A percentile compares a stretch with the other conserved stretches of the same genome.
phyloP scores from a whole-genome alignment of 1,140 invertebrate species.

The Helicoverpa zea region DNA sequence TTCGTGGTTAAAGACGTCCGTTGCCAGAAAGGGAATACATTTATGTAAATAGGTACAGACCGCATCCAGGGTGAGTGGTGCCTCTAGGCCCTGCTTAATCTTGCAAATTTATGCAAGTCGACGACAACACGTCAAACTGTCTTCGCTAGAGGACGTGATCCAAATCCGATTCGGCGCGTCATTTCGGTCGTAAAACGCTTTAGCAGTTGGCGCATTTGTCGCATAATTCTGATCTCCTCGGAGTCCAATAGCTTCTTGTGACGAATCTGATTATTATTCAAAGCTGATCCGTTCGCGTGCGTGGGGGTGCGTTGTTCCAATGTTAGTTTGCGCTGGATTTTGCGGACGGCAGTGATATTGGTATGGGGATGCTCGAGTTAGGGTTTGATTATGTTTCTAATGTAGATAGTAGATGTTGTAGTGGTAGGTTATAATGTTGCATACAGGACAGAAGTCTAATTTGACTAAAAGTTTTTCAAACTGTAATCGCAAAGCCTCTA shows the following conservation, averaged over 20 bases:
- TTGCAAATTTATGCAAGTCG: constrained; percentile 84
- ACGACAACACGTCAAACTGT: constrained; percentile 81
- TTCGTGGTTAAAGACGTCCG: constrained; percentile 48
- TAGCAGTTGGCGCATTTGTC: constrained; percentile 81
- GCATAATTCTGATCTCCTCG: constrained; percentile 75
- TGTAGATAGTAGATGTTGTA: no score
- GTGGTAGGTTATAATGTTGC: no score
- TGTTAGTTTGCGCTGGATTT: constrained; percentile 26
- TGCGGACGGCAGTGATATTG: not conserved
- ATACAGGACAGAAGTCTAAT: no score
- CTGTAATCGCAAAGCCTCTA: no score
- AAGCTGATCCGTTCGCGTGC: constrained; percentile 59
- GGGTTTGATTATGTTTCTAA: no score
- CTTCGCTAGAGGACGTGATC: constrained; percentile 81
- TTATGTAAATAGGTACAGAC: constrained; percentile 76
- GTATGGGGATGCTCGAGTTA: not conserved
- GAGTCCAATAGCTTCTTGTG: constrained; percentile 68
- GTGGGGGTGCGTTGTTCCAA: constrained; percentile 28
- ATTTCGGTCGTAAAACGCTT: constrained; percentile 80
- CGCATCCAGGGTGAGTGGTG: constrained; percentile 60
- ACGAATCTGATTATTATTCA: constrained; percentile 70
- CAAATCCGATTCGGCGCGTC: constrained; percentile 80
- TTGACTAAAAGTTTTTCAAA: no score
- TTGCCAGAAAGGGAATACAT: constrained; percentile 67
- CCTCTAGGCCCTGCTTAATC: constrained; percentile 69